phyloP scores from a whole-genome alignment of 2,113 vertebrate species.

The Capricornis sumatraensis region DNA sequence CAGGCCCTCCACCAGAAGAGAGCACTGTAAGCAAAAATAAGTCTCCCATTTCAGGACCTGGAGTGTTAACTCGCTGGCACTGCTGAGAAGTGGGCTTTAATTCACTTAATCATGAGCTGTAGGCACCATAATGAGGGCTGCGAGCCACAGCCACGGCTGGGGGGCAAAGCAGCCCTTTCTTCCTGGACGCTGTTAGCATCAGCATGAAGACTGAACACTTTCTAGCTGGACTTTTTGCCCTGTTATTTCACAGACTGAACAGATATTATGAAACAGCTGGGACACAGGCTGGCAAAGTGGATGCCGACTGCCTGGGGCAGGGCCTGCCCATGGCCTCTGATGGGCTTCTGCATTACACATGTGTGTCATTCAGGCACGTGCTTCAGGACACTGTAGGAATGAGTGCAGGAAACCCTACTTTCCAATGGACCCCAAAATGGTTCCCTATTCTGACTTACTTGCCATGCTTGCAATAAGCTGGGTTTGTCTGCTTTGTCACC shows the following conservation, averaged over 20 bases:
- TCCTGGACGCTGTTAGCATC: not conserved
- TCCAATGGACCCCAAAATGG: not conserved
- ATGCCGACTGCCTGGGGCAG: not conserved
- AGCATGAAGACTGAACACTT: not conserved
- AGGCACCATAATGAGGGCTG: constrained; percentile 20
- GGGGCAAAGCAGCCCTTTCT: not conserved
- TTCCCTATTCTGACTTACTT: not conserved
- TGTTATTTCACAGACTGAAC: not conserved
- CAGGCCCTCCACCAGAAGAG: not conserved
- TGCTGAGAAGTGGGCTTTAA: constrained; percentile 16
- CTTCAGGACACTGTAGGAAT: not conserved
- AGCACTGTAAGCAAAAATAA: not conserved
- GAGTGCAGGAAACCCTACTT: not conserved
- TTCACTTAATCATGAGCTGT: constrained; percentile 24
- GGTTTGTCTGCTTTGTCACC: not conserved
- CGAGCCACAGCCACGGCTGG: not conserved
- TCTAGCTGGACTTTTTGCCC: not conserved
- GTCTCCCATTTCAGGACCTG: not conserved
- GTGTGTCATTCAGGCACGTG: accelerated
- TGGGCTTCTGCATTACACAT: accelerated
- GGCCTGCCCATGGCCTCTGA: not conserved
- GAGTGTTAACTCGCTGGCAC: not conserved
- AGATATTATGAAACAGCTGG: not conserved
- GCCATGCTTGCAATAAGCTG: not conserved
- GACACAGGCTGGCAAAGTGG: not conserved